Evolutionary conservation across 2,888 invertebrate species (phyloP).

Genomic region (Caenorhabditis virilis): DNA sequence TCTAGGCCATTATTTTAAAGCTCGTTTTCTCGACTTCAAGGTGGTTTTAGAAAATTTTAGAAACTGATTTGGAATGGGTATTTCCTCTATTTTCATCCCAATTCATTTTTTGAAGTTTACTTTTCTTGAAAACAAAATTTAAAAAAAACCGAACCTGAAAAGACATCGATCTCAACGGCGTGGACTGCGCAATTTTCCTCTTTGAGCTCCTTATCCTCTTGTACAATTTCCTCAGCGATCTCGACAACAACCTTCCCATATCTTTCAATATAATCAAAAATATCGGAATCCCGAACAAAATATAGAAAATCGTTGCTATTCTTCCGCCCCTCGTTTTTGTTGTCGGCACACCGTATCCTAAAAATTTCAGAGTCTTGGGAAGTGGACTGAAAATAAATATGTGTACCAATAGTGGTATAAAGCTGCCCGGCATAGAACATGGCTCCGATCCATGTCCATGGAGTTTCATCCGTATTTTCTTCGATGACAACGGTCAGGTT

Average conservation of each 20-base stretch:
- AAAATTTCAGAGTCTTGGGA: conserved; percentile 11
- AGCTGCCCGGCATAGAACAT: conserved; percentile 67
- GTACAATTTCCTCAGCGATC: conserved; percentile 58
- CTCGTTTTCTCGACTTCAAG: too few relatives aligned
- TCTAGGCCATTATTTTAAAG: too few relatives aligned
- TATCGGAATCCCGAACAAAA: conserved; percentile 64
- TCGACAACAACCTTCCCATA: conserved; percentile 59
- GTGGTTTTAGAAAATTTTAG: too few relatives aligned
- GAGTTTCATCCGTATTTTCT: conserved; percentile 52
- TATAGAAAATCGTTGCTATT: conserved; percentile 61
- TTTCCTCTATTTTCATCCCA: too few relatives aligned
- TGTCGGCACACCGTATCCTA: conserved; percentile 65
- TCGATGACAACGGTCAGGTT: conserved; percentile 61
- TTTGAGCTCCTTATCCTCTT: conserved; percentile 52
- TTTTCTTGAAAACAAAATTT: too few relatives aligned
- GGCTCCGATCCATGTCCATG: conserved; percentile 63
- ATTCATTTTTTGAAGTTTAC: too few relatives aligned
- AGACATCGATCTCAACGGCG: too few relatives aligned
- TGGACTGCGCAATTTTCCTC: conserved; percentile 32
- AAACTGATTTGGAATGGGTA: too few relatives aligned
- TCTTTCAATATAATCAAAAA: conserved; percentile 59
- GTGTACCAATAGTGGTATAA: conserved; percentile 66
- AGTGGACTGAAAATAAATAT: not conserved
- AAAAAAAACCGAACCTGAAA: too few relatives aligned
- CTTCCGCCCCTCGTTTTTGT: conserved; percentile 57